phyloP scores from a whole-genome alignment of 2,888 invertebrate genomes.

The Parnassius orleans region DNA sequence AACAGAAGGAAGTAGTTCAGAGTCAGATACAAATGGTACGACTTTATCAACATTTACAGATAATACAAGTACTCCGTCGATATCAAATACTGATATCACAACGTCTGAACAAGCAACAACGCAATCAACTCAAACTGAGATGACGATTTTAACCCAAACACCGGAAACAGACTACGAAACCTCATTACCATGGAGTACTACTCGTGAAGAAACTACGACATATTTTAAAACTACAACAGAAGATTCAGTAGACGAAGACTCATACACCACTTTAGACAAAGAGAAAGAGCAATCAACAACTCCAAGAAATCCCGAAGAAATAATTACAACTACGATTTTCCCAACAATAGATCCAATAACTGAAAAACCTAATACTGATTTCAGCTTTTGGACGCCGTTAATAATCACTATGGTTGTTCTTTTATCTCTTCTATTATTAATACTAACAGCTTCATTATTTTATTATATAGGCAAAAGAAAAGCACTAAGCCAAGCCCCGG shows the following conservation, averaged over 20 bases:
- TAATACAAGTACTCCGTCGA: background rate
- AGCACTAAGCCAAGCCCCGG: constrained; percentile 25
- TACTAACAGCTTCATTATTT: constrained; percentile 16
- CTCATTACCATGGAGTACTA: background rate
- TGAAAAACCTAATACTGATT: constrained; percentile 4
- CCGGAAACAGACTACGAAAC: background rate
- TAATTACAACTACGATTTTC: background rate
- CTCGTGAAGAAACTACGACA: background rate
- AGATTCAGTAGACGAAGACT: constrained; percentile 1
- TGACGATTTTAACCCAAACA: background rate
- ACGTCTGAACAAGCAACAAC: constrained; percentile 7
- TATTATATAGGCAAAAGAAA: constrained; percentile 25
- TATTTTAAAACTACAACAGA: background rate
- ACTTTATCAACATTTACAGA: constrained; percentile 1
- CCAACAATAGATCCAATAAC: constrained; percentile 8
- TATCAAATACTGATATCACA: background rate
- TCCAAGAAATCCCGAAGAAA: background rate
- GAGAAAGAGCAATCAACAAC: constrained; percentile 1
- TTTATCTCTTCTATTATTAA: constrained; percentile 13
- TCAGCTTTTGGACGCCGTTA: constrained; percentile 23
- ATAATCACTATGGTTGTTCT: constrained; percentile 20
- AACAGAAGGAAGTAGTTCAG: constrained; percentile 1
- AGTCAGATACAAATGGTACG: background rate
- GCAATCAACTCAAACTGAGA: constrained; percentile 2
- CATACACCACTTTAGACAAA: constrained; percentile 1